These are phyloP conservation scores for Odontamblyopus lacepedii DNA, from an alignment of 2,797 vertebrate species.

Conservation along the genomic window DNA sequence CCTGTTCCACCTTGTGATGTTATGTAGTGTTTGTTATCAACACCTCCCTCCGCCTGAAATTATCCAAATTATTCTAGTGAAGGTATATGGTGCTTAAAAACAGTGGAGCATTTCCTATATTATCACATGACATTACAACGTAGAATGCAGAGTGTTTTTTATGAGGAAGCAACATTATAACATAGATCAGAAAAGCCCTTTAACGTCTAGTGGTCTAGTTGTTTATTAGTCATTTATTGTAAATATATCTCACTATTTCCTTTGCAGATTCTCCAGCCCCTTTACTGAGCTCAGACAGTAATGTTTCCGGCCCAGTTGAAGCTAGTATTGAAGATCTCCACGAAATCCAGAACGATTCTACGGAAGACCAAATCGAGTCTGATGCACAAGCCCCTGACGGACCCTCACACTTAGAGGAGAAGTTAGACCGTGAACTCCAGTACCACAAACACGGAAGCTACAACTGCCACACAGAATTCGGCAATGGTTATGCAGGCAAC, in stretches of 20 bases:
- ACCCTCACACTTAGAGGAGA: constrained; percentile 72
- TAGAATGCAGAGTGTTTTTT: no score
- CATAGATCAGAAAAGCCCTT: no score
- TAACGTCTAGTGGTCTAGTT: no score
- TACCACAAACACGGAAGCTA: constrained; percentile 86
- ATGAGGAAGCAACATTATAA: no score
- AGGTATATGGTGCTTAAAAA: no score
- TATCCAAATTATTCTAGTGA: no score
- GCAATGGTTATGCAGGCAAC: not conserved
- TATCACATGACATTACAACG: no score
- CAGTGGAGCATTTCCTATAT: no score
- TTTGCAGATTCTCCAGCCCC: constrained; percentile 82
- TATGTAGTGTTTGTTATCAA: no score
- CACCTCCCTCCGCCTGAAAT: no score
- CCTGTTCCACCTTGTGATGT: no score
- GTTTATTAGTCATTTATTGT: no score
- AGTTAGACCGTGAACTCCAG: constrained; percentile 84
- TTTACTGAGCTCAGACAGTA: constrained; percentile 82
- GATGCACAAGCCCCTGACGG: constrained; percentile 37
- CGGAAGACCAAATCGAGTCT: constrained; percentile 40
- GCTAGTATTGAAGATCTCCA: constrained; percentile 79
- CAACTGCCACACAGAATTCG: constrained; percentile 45
- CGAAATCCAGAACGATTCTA: constrained; percentile 11
- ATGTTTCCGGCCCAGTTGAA: constrained; percentile 53
- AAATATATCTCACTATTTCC: constrained; percentile 2